Evolutionary conservation across 2,888 invertebrate species (phyloP), one percentile per base, ranked within the genome.

Genomic region (Leptinotarsa rubiginosa): DNA sequence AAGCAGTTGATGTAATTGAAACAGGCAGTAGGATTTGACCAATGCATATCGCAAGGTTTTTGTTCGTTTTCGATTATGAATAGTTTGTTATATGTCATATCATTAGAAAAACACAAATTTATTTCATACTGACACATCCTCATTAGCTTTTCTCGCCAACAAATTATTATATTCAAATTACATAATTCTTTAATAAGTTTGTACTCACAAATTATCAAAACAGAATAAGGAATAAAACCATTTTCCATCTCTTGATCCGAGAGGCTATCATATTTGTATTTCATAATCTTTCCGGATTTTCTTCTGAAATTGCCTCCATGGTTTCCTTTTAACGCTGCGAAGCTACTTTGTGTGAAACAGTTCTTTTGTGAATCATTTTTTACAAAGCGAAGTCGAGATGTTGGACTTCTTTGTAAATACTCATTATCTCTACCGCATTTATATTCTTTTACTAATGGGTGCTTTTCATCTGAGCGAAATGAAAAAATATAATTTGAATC

Each of bases 341-440:
- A 59, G 59, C 59, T 59, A 59, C 59, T 59, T 59, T 59, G 25
- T 59, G 59, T 18, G 10, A 52, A 59, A 10, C 22, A 25, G 25
- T 25, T 20, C 25, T 25, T 59, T 59, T 59, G 59, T 59, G 59
- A 59, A 59, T 25, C 59, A 59, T 22, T 59, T 59, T 59, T 25
- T 59, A 20, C 16, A 59, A 59, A 59, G 59, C 59, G 25, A 59
- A 59, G 59, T 25, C 59, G 5, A 25, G 59, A 59, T 22, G 59
- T 59, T 22, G 20, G 59, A 59, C 20, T 59, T 25, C 59, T 59
- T 59, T 59, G 59, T 20, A 25, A 25, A 59, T 59, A 59, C 22
- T 59, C 59, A 59, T 59, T 59, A 59, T 59, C 59, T 22, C 22
- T 59, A 25, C 59, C 59, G 20, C 22, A 25, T 59, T 59, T 25